Evolutionary conservation across 2,888 invertebrate genomes (phyloP), one percentile per base, ranked within the genome.

Genomic region (Ctenicera cuprea): DNA sequence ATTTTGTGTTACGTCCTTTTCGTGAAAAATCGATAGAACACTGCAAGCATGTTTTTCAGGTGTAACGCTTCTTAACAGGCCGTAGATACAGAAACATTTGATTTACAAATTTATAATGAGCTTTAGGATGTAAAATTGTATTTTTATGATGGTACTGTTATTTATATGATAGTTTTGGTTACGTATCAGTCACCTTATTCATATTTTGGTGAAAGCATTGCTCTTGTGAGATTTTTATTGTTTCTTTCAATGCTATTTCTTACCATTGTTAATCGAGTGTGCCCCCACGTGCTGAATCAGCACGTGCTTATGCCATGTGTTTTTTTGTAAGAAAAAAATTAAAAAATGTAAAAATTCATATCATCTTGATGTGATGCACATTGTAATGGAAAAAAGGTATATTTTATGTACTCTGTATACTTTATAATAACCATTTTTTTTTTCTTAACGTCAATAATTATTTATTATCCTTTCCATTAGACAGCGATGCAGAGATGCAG

Each of bases 1-100:
- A 50, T 59, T 52, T 59, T 52, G 41, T 61, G 48, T 37, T 73
- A 75, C 73, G 67, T 76, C 73, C 70, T 73, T 70, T 66, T 76
- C 61, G 63, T 43, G 69, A 68, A 69, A 71, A 68, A 73, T 70
- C 73, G 65, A 69, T 65, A 67, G 64, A 45, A 65, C 45, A 59
- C 61, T 59, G 59, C 59, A 59, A 59, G 59, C 38, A 59, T 73
- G 65, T 72, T 72, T 72, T 72, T 50, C 67, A 54, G 54, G 30
- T 18, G 54, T 30, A 52, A 41, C 38, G n/a, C n/a, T n/a, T 1
- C 54, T 54, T 14, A 33, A 33, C 26, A 16, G 30, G 48, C 4
- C 18, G 9, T 48, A n/a, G n/a, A n/a, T n/a, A 16, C 48, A 8
- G 48, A 41, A 41, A 14, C 3, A 8, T n/a, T 14, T 41, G 14